Percentiles rank a stretch among this genome's conserved stretches.
Conservation (phyloP, 2,888 invertebrate species). For the Drosophila prostipennis region DNA sequence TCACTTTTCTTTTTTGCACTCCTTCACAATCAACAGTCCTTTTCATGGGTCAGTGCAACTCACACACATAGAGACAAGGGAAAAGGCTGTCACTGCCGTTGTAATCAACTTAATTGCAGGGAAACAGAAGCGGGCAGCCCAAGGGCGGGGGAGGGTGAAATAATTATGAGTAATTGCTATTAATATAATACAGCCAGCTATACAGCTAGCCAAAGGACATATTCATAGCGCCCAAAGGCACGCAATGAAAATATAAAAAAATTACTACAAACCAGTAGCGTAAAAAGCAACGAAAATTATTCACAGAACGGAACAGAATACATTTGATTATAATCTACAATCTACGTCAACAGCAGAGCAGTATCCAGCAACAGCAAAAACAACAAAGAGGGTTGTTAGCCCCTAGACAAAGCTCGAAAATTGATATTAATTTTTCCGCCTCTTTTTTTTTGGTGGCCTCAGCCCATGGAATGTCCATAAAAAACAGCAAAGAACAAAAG, state of each 20-base stretch:
- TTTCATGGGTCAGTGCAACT: conserved; percentile 38
- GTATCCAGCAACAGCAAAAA: conserved; percentile 23
- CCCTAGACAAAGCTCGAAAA: conserved; percentile 73
- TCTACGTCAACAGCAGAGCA: conserved; percentile 48
- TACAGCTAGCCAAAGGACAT: conserved; percentile 45
- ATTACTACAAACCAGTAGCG: conserved; percentile 9
- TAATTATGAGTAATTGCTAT: conserved; percentile 77
- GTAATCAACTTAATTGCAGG: conserved; percentile 77
- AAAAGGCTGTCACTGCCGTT: conserved; percentile 43
- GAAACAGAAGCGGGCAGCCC: conserved; percentile 3
- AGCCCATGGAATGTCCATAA: conserved; percentile 65
- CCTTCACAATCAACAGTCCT: conserved; percentile 24
- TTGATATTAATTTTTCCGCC: conserved; percentile 76
- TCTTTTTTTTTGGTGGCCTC: conserved; percentile 34
- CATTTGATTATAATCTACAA: conserved; percentile 57
- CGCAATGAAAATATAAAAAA: conserved; percentile 66
- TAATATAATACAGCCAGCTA: conserved; percentile 72
- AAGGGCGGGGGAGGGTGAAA: conserved; percentile 41
- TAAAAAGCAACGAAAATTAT: conserved; percentile 28
- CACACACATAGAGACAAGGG: conserved; percentile 12
- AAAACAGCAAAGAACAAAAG: conserved; percentile 42
- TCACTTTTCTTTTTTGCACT: conserved; percentile 16
- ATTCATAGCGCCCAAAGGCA: conserved; percentile 67
- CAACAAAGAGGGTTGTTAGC: conserved; percentile 40
- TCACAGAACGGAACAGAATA: conserved; percentile 33